These are phyloP conservation scores for Antheraea assamensis DNA, from an alignment of 2,888 invertebrate genomes.

Conservation along the genomic window DNA sequence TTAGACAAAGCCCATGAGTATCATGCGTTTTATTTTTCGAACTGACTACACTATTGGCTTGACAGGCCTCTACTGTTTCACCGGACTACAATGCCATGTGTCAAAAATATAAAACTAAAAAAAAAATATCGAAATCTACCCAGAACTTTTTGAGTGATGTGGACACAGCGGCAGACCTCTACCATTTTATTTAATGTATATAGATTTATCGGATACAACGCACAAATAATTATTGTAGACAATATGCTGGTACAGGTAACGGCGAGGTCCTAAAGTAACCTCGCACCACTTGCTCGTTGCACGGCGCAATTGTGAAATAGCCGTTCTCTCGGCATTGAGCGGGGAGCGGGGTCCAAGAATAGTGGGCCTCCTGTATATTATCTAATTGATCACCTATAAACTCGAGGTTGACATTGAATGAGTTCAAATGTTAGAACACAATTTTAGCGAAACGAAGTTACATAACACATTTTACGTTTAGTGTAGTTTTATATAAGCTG, in stretches of 20 bases:
- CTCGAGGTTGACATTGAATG: slow-evolving; percentile 22
- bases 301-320: slow-evolving; percentile 53
- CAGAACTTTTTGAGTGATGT: too few relatives aligned
- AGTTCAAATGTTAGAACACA: slow-evolving; percentile 10
- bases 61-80: too few relatives aligned
- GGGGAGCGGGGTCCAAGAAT: slow-evolving; percentile 59
- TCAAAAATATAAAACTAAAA: too few relatives aligned
- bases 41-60: too few relatives aligned
- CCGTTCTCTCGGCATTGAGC: slow-evolving; percentile 79
- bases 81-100: too few relatives aligned
- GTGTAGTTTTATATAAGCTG: too few relatives aligned
- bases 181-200: too few relatives aligned
- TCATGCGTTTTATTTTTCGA: too few relatives aligned
- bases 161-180: too few relatives aligned
- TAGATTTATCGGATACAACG: slow-evolving; percentile 21
- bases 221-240: neutral
- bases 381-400: slow-evolving; percentile 29
- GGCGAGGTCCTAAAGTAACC: slow-evolving; percentile 69
- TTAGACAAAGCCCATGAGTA: too few relatives aligned
- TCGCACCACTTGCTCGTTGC: slow-evolving; percentile 70
- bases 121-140: too few relatives aligned
- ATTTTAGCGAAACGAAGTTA: neutral
- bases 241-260: slow-evolving; percentile 27
- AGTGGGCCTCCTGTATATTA: slow-evolving; percentile 33
- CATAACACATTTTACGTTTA: neutral